Conservation (phyloP, 2,113 vertebrate species). For the Brachirus orientalis region DNA sequence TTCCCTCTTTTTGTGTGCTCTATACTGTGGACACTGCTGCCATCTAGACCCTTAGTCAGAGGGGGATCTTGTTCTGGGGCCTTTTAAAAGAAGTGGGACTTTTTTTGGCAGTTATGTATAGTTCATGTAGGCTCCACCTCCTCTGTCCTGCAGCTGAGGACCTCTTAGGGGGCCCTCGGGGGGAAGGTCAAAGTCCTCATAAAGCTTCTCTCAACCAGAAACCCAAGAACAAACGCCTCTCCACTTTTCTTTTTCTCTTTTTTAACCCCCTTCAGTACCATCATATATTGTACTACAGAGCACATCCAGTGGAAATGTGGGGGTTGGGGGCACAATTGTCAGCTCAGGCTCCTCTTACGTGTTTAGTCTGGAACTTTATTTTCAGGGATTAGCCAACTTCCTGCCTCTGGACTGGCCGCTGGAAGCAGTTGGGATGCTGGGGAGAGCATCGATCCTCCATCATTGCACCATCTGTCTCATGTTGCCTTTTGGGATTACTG, state of each 20-base stretch:
- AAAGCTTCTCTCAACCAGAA: constrained; percentile 65
- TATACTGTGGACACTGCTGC: constrained; percentile 11
- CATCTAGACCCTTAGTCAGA: constrained; percentile 8
- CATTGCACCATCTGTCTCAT: constrained; percentile 77
- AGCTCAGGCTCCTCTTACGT: constrained; percentile 31
- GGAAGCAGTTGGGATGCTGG: constrained; percentile 45
- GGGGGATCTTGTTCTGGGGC: constrained; percentile 30
- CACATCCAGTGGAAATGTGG: constrained; percentile 6
- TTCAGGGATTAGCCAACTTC: constrained; percentile 71
- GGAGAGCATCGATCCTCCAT: constrained; percentile 73
- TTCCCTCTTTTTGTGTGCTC: constrained; percentile 1
- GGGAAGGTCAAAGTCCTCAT: constrained; percentile 66
- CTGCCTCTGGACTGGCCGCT: constrained; percentile 45
- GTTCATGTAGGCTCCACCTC: constrained; percentile 44
- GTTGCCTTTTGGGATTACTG: constrained; percentile 77
- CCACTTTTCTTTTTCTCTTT: constrained; percentile 42
- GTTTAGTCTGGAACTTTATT: constrained; percentile 76
- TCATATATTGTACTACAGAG: constrained; percentile 46
- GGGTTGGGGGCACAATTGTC: constrained; percentile 23
- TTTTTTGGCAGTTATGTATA: constrained; percentile 67
- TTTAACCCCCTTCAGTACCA: constrained; percentile 40
- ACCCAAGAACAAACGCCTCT: constrained; percentile 48
- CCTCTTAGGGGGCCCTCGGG: constrained; percentile 68
- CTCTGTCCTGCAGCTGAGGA: constrained; percentile 65
- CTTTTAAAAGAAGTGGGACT: constrained; percentile 55